Evolutionary conservation across 2,888 invertebrate species (phyloP).

Genomic region (Tiliacea citrago): DNA sequence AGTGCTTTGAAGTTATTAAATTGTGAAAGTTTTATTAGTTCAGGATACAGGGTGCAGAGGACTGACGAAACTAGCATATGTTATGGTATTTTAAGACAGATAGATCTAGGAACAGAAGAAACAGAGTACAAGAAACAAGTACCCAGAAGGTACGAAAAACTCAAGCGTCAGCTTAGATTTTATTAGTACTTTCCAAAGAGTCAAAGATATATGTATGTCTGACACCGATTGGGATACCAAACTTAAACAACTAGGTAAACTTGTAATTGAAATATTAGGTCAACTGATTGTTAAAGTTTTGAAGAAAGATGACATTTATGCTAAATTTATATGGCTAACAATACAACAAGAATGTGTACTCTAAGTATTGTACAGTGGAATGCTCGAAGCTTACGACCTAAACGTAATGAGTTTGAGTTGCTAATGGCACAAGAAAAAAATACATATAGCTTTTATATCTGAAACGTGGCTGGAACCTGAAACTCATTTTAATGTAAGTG

Average conservation of each 20-base stretch:
- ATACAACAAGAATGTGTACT: neutral
- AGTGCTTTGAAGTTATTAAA: too few species aligned
- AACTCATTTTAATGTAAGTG: constrained; percentile 4
- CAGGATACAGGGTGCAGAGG: too few species aligned
- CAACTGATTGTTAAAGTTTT: constrained; percentile 1
- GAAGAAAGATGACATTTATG: neutral
- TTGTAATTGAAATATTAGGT: constrained; percentile 5
- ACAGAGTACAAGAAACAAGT: constrained; percentile 5
- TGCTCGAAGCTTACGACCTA: constrained; percentile 30
- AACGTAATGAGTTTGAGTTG: constrained; percentile 17
- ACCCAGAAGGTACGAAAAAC: neutral
- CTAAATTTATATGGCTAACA: constrained; percentile 2
- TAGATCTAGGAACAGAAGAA: constrained; percentile 30
- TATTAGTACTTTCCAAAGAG: neutral
- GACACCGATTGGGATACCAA: constrained; percentile 1
- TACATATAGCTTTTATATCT: neutral
- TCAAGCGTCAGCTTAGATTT: neutral
- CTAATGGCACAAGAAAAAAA: constrained; percentile 23
- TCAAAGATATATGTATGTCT: constrained; percentile 22
- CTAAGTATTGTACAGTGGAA: constrained; percentile 31
- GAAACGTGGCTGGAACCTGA: constrained; percentile 26
- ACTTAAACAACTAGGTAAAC: constrained; percentile 3
- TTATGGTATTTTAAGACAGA: constrained; percentile 11
- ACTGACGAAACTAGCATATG: too few species aligned
- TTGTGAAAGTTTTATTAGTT: too few species aligned